Evolutionary conservation across 2,888 invertebrate species (phyloP), one percentile per base, ranked within the genome.

Genomic region (Sphinx pinastri): DNA sequence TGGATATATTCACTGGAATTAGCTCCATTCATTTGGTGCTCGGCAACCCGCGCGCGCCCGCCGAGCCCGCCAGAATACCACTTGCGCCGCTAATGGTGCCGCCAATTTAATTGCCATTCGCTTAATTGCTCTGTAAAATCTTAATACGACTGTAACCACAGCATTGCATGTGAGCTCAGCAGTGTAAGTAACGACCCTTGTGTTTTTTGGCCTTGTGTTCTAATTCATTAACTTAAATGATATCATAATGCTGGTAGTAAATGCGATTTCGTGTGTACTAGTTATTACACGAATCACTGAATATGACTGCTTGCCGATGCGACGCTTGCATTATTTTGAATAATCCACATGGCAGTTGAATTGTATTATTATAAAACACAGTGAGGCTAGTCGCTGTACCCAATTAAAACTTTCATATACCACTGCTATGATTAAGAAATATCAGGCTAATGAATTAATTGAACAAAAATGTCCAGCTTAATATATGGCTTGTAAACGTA

Each of bases 101-200:
- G 71, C 79, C 77, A 79, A 82, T 84, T 82, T 84, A 84, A 86
- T 84, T 83, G 84, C 81, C 81, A 76, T 77, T 77, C 78, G 75
- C 76, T 76, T 79, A 79, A 77, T 79, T 77, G 77, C 76, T 70
- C 74, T 75, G 75, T 73, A 73, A 71, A 73, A 76, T 70, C 52
- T 52, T 67, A 67, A 67, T 47, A 68, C 54, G 55, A 45, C 55
- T 57, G 55, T 55, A 49, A 63, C 63, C 63, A 13, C 63, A 63
- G 49, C 63, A 63, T 63, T 63, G 63, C 63, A 63, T 63, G 63
- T 63, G 63, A 63, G 13, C 63, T 47, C n/a, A n/a, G 60, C n/a
- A 47, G 49, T 63, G 49, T 63, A 63, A 63, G 63, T 63, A 63
- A 63, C 63, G 63, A 63, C 19, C 63, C 49, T 19, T 47, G 19